phyloP scores from a whole-genome alignment of 2,113 vertebrate genomes.

The Motacilla tschutschensis region DNA sequence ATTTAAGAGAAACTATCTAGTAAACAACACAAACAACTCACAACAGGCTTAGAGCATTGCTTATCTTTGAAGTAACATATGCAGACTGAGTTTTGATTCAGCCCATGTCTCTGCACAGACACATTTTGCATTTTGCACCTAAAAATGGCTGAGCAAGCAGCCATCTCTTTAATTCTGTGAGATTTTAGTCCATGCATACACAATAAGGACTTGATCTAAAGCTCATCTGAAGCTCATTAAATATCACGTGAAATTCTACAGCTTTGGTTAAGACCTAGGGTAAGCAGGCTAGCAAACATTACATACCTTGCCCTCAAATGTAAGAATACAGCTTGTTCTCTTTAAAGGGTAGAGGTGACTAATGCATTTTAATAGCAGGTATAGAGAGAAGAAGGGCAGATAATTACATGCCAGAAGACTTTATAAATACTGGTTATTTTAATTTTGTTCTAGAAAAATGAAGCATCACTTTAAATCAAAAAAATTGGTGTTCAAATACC shows the following conservation, averaged over 20 bases:
- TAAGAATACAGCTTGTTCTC: not conserved
- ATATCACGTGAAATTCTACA: not conserved
- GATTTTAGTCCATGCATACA: not conserved
- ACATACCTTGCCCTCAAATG: not conserved
- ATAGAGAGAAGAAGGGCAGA: not conserved
- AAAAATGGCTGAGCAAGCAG: conserved; percentile 39
- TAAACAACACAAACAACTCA: conserved; percentile 50
- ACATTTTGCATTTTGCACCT: conserved; percentile 34
- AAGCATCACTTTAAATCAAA: conserved; percentile 40
- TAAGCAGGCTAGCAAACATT: not conserved
- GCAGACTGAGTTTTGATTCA: conserved; percentile 44
- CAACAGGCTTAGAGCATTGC: conserved; percentile 8
- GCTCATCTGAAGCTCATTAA: not conserved
- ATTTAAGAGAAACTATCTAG: conserved; percentile 36
- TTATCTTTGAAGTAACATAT: conserved; percentile 14
- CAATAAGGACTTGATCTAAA: not conserved
- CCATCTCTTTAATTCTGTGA: not conserved
- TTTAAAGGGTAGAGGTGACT: not conserved
- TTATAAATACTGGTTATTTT: not conserved
- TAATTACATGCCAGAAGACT: not conserved
- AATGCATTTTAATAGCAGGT: not conserved
- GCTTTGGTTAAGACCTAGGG: not conserved
- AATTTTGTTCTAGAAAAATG: conserved; percentile 63
- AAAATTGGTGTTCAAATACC: conserved; percentile 24
- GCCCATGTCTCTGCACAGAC: not conserved